Evolutionary conservation across 2,888 invertebrate genomes (phyloP), one percentile per base, ranked within the genome.

Genomic region (Noctuana brunneofusca): DNA sequence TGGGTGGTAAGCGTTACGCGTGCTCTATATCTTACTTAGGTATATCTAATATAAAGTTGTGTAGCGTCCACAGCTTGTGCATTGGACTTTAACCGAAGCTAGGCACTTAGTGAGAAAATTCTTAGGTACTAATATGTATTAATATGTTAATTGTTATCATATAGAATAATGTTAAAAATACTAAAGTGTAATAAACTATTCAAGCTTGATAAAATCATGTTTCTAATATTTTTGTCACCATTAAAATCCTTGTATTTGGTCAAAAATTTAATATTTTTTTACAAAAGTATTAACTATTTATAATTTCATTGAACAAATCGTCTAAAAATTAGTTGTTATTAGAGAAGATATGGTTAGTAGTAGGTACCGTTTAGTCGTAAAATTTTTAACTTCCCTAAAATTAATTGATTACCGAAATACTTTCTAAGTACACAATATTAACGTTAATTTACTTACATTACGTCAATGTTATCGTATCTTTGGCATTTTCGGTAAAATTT

Each of bases 101-200:
- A 84, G 84, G 84, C 84, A 84, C 84, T 83, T 84, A 73, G 79
- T 84, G 80, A 76, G 68, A 71, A 68, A 67, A 20, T 50, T 14
- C 14, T 50, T 50, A 41, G 8, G 14, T 41, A 30, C 11, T 9
- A 43, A 16, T 14, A 43, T 12, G 5, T 64, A 43, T 2, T 43
- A 16, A 43, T 3, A 72, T 16, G 14, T 55, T 58, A 49, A 49
- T 50, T 58, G 63, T 46, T 58, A 35, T 48, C n/a, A 38, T 14
- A 12, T 3, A n/a, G 32, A 24, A 32, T n/a, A 49, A 22, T 49
- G 12, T 49, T 24, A 49, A 12, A n/a, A n/a, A 24, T 22, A 14
- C 18, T 48, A 48, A 24, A 48, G n/a, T 43, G 18, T 48, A 46
- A 12, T 48, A 48, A n/a, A 16, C 58, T 58, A 58, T 27, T 1